Conservation (phyloP, 2,797 vertebrate genomes). For the Lacerta agilis region DNA sequence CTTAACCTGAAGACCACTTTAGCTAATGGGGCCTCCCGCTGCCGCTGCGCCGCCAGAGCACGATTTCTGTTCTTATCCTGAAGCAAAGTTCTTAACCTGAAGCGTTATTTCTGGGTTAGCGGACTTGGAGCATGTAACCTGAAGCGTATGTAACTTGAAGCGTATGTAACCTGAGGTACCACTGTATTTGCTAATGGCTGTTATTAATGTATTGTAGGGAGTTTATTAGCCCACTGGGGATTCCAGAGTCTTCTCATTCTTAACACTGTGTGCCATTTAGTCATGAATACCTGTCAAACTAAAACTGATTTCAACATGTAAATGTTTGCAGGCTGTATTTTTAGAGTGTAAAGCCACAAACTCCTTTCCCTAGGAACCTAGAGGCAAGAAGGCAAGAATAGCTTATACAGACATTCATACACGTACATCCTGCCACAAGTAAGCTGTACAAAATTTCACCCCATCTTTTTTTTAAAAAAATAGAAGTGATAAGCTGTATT, state of each 20-base stretch:
- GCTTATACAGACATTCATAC: not conserved
- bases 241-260: not conserved
- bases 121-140: too few species aligned
- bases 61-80: too few species aligned
- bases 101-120: too few species aligned
- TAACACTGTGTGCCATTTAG: constrained; percentile 29
- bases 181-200: not conserved
- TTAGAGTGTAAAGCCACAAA: not conserved
- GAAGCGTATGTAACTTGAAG: too few species aligned
- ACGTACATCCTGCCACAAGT: not conserved
- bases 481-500: not conserved
- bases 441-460: constrained; percentile 24
- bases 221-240: not conserved
- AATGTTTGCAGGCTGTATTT: not conserved
- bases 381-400: constrained; percentile 7
- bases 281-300: not conserved
- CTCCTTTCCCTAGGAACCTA: not conserved
- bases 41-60: too few species aligned
- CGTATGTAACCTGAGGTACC: too few species aligned
- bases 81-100: too few species aligned
- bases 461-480: not conserved
- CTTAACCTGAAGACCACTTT: too few species aligned
- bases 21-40: too few species aligned
- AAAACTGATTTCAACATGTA: not conserved
- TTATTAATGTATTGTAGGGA: not conserved